A percentile compares a stretch with the other conserved stretches of the same genome.
Evolutionary conservation across 2,888 invertebrate genomes (phyloP).

Genomic region (Synanthedon tipuliformis): DNA sequence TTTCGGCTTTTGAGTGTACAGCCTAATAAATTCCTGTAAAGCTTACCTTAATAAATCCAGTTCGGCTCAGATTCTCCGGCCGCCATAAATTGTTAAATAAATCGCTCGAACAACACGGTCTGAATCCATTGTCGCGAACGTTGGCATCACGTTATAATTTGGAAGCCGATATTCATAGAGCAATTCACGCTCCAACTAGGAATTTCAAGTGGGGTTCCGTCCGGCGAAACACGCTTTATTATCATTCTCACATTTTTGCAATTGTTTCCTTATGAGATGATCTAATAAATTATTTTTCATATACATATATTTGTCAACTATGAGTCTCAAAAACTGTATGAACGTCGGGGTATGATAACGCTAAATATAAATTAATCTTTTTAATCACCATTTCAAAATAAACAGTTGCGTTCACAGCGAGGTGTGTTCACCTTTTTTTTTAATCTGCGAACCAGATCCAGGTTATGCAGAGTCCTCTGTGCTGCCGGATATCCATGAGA

Average conservation of each 20-base stretch:
- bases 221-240: not conserved
- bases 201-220: not conserved
- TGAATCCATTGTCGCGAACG: slow-evolving; percentile 24
- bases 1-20: slow-evolving; percentile 31
- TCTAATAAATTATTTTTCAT: no score
- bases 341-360: no score
- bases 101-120: slow-evolving; percentile 45
- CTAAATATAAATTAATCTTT: no score
- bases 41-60: slow-evolving; percentile 57
- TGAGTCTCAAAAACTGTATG: no score
- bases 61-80: slow-evolving; percentile 52
- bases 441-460: no score
- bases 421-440: no score
- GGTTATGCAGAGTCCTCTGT: no score
- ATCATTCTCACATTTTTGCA: not conserved
- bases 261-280: no score
- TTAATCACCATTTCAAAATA: no score
- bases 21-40: slow-evolving; percentile 47
- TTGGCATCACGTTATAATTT: slow-evolving; percentile 27
- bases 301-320: no score
- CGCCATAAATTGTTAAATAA: slow-evolving; percentile 60
- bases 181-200: not conserved
- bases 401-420: no score
- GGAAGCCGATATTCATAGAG: slow-evolving; percentile 1
- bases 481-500: no score